Evolutionary conservation across 2,888 invertebrate genomes (phyloP).

Genomic region (Acronicta aceris): DNA sequence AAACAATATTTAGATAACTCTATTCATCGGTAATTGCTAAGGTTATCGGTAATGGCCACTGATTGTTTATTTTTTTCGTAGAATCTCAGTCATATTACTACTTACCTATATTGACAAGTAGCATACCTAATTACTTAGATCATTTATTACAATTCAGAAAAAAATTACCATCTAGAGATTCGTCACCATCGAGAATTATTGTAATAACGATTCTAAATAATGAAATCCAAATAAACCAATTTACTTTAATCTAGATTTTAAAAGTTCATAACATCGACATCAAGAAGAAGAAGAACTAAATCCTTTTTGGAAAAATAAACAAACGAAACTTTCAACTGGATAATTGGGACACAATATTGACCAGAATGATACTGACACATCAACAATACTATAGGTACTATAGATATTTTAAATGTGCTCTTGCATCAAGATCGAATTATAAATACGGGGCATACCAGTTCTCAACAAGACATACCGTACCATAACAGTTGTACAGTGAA

Average conservation of each 20-base stretch:
- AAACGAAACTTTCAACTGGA: too few relatives aligned
- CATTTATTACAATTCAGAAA: too few relatives aligned
- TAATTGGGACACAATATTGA: neutral
- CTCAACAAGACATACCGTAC: conserved; percentile 18
- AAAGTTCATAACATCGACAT: too few relatives aligned
- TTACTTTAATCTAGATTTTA: neutral
- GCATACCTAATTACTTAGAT: neutral
- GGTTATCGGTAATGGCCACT: conserved; percentile 53
- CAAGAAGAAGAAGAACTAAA: too few relatives aligned
- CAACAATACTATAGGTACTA: conserved; percentile 20
- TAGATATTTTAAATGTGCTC: conserved; percentile 18
- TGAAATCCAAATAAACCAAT: neutral
- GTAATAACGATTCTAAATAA: too few relatives aligned
- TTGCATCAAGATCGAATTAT: conserved; percentile 29
- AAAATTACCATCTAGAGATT: too few relatives aligned
- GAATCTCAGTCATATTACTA: neutral
- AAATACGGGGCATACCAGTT: conserved; percentile 28
- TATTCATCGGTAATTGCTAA: conserved; percentile 37
- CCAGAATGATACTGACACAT: neutral
- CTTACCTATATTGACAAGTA: neutral
- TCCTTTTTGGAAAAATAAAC: neutral
- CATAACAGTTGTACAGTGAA: conserved; percentile 9
- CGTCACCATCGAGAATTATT: too few relatives aligned
- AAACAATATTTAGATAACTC: conserved; percentile 57
- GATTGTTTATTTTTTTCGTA: conserved; percentile 19